Evolutionary conservation across 1,140 invertebrate species (phyloP), one percentile per base, ranked within the genome.

Genomic region (Micrasema longulum): DNA sequence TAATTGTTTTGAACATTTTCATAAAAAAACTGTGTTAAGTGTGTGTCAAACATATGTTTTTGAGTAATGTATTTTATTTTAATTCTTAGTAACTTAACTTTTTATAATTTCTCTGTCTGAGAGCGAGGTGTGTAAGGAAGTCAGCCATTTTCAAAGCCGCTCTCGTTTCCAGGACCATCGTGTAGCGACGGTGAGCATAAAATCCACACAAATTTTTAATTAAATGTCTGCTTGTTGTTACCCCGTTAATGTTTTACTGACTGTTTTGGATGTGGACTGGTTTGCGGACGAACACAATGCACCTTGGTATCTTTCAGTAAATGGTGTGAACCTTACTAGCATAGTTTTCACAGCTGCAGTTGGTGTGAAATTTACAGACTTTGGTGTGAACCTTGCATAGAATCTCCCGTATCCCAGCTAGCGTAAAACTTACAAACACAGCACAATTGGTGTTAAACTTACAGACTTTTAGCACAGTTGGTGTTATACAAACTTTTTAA

Each of bases 141-240:
- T 64, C 62, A 47, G 62, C 62, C 62, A 64, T 64, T 64, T 64
- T 47, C 20, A 47, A 26, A 14, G 6, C 62, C 23, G 41, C 45
- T 64, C 62, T 64, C n/a, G 14, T 43, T 48, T 48, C 62, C 45
- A 64, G 62, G 62, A 64, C 22, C 41, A 64, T 35, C 62, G 41
- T 23, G 62, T 48, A 36, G 41, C 62, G n/a, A 64, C 62, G 62
- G 62, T 64, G 62, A 64, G 62, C 62, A 57, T 53, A 53, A 31
- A 31, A n/a, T n/a, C 50, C 14, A 18, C 5, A 45, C 12, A 20
- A 31, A 12, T 26, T 23, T n/a, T 31, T 64, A 26, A 26, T 47
- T 60, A 38, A 41, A 60, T 60, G 55, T 60, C 18, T 62, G 57
- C 23, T 64, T 64, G 62, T 31, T 64, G 62, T 64, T 31, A 23